Conservation (phyloP, 2,797 vertebrate genomes). For the Lacerta bilineata region DNA sequence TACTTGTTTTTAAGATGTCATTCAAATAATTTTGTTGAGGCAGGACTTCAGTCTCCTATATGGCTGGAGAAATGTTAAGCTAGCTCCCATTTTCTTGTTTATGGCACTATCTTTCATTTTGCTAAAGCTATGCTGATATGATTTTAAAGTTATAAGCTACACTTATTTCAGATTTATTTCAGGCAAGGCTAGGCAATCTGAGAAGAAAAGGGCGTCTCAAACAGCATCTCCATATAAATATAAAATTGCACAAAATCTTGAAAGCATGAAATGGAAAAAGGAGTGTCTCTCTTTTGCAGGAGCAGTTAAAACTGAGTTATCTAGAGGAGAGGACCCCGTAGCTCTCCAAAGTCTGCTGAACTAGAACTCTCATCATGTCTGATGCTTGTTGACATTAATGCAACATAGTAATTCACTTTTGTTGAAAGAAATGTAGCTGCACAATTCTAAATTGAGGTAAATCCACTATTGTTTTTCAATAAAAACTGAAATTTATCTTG, state of each 20-base stretch:
- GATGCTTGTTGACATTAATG: background rate
- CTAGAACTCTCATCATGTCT: constrained; percentile 2
- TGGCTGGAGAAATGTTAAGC: background rate
- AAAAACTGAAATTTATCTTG: constrained; percentile 16
- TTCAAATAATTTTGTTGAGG: background rate
- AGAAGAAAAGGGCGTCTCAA: background rate
- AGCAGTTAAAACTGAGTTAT: no score
- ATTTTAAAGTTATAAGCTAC: background rate
- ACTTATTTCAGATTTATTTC: background rate
- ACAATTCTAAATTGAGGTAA: constrained; percentile 3
- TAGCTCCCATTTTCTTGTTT: background rate
- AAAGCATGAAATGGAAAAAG: background rate
- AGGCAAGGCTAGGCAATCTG: background rate
- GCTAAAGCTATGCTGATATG: background rate
- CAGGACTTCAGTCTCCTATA: background rate
- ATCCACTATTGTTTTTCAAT: constrained; percentile 35
- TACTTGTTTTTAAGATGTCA: background rate
- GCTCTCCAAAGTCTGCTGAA: background rate
- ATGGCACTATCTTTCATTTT: no score
- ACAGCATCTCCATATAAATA: background rate
- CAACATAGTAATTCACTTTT: constrained; percentile 42
- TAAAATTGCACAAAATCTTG: background rate
- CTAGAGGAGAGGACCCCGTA: background rate
- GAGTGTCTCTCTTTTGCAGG: background rate
- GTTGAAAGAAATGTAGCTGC: background rate